phyloP scores from a whole-genome alignment of 2,113 vertebrate species.

The Sphaerodactylus townsendi region DNA sequence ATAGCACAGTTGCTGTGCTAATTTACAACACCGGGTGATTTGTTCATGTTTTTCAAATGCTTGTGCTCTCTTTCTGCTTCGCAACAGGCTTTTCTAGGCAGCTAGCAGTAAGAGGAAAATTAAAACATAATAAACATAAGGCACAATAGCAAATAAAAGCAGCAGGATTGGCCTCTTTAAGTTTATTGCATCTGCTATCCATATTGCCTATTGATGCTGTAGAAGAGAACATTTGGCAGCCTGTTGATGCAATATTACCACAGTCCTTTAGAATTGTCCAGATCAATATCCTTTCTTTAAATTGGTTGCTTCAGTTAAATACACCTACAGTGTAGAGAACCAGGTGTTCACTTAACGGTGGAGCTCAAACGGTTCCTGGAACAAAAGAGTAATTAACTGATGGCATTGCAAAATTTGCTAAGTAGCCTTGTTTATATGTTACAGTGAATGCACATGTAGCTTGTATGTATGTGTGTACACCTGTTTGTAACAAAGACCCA shows the following conservation, averaged over 20 bases:
- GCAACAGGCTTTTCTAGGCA: background rate
- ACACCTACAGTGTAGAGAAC: background rate
- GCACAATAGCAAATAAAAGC: constrained; percentile 21
- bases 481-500: no score
- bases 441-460: no score
- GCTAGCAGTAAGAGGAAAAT: constrained; percentile 8
- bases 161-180: no score
- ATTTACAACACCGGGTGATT: background rate
- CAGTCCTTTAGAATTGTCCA: background rate
- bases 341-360: background rate
- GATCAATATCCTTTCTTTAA: background rate
- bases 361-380: background rate
- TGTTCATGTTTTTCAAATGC: background rate
- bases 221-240: background rate
- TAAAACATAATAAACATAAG: constrained; percentile 37
- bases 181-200: background rate
- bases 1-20: constrained; percentile 6
- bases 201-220: background rate
- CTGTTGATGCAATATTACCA: background rate
- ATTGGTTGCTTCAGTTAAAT: background rate
- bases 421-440: background rate
- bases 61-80: background rate
- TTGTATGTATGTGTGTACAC: no score
- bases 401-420: background rate
- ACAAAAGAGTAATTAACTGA: background rate